Percentiles rank a stretch among this genome's conserved stretches.
Conservation (phyloP, 2,797 vertebrate species). For the Prionace glauca region DNA sequence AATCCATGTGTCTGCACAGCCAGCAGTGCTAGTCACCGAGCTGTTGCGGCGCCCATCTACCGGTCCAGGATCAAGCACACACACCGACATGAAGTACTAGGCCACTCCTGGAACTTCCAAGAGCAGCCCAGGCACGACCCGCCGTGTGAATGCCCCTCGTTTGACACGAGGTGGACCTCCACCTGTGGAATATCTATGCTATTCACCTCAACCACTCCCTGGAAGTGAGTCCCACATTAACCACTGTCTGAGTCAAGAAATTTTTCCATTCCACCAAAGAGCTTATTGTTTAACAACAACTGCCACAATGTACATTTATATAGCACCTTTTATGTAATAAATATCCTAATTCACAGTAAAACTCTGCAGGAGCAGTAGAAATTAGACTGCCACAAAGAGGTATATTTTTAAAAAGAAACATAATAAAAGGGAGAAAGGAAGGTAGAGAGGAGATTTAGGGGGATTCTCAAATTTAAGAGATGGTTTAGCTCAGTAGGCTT, state of each 20-base stretch:
- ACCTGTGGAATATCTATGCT: not conserved
- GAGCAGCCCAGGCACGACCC: no score
- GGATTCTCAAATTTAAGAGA: not conserved
- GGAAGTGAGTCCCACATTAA: not conserved
- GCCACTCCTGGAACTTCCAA: no score
- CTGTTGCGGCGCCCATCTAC: no score
- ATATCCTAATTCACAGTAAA: not conserved
- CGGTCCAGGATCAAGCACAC: no score
- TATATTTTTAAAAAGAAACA: not conserved
- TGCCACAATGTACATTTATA: not conserved
- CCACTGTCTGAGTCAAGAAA: not conserved
- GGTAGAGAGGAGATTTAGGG: not conserved
- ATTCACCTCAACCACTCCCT: not conserved
- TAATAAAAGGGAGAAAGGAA: not conserved
- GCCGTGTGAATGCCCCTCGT: no score
- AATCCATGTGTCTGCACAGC: no score
- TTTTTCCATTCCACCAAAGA: not conserved
- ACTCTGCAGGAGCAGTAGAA: not conserved
- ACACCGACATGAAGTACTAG: no score
- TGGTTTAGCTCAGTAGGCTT: no score
- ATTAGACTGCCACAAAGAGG: not conserved
- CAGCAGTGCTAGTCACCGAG: no score
- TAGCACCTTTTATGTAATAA: not conserved
- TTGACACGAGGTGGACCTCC: no score
- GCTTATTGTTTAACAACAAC: not conserved